Evolutionary conservation across 2,888 invertebrate genomes (phyloP).

Genomic region (Heliconius sara): DNA sequence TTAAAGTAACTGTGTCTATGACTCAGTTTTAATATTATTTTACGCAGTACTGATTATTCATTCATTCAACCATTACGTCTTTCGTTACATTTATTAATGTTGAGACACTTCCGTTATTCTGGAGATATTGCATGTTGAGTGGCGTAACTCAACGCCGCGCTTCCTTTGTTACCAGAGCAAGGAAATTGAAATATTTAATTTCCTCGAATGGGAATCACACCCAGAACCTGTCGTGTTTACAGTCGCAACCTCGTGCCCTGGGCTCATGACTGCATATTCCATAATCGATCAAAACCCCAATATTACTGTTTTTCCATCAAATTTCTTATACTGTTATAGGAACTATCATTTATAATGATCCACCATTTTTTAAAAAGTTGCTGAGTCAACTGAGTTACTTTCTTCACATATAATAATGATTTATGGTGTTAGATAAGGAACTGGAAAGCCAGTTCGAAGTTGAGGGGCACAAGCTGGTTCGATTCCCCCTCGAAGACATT

Average conservation of each 20-base stretch:
- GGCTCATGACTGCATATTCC: not conserved
- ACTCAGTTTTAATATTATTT: not conserved
- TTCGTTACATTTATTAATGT: not conserved
- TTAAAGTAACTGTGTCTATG: not conserved
- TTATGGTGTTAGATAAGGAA: not conserved
- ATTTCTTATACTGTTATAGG: constrained; percentile 11
- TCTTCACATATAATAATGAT: constrained; percentile 38
- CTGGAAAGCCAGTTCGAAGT: too few relatives aligned
- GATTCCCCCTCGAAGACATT: too few relatives aligned
- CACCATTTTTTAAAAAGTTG: constrained; percentile 37
- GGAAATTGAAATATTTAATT: not conserved
- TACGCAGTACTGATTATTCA: not conserved
- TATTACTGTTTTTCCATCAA: not conserved
- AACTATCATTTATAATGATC: constrained; percentile 20
- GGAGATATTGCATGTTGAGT: not conserved
- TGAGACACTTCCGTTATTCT: too few relatives aligned
- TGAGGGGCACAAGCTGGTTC: too few relatives aligned
- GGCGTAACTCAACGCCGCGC: too few relatives aligned
- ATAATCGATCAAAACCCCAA: not conserved
- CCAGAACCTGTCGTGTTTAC: not conserved
- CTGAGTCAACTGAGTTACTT: constrained; percentile 56
- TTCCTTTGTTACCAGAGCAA: not conserved
- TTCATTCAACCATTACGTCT: not conserved
- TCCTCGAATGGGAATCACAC: not conserved
- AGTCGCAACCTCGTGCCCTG: too few relatives aligned